Evolutionary conservation across 2,113 vertebrate genomes (phyloP).

Genomic region (Hypocryptadius cinnamomeus): DNA sequence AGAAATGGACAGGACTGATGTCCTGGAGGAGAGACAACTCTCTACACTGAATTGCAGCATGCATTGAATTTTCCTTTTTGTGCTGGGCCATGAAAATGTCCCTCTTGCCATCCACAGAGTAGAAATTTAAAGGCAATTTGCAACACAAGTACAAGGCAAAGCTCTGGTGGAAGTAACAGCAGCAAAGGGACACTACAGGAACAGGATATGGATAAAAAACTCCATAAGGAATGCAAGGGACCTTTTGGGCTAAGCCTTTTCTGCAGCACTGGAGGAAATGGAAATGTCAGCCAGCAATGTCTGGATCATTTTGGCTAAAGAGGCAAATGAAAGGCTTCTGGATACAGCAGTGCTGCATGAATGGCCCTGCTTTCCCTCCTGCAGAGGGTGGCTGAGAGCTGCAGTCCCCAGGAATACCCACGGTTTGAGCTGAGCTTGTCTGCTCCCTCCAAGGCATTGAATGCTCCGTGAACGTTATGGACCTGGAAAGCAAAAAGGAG

Average conservation of each 20-base stretch:
- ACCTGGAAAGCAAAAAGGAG: slow-evolving; percentile 71
- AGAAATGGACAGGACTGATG: neutral
- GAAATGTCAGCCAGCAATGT: neutral
- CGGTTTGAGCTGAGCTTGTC: slow-evolving; percentile 89
- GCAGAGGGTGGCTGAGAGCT: neutral
- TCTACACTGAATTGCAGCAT: neutral
- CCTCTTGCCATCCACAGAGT: neutral
- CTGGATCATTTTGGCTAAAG: neutral
- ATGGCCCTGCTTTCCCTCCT: neutral
- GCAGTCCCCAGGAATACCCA: slow-evolving; percentile 68
- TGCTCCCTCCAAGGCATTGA: slow-evolving; percentile 93
- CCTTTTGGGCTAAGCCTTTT: neutral
- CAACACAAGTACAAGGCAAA: neutral
- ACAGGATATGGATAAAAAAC: neutral
- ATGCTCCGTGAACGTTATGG: slow-evolving; percentile 88
- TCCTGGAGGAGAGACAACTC: neutral
- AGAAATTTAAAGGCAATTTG: neutral
- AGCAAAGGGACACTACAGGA: neutral
- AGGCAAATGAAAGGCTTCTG: neutral
- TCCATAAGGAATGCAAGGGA: neutral
- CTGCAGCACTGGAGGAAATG: neutral
- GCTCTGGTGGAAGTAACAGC: neutral
- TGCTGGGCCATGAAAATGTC: neutral
- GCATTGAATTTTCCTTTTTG: neutral
- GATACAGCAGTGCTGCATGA: neutral